These are phyloP conservation scores for Aphidoletes aphidimyza DNA, from an alignment of 2,888 invertebrate genomes.

Conservation along the genomic window DNA sequence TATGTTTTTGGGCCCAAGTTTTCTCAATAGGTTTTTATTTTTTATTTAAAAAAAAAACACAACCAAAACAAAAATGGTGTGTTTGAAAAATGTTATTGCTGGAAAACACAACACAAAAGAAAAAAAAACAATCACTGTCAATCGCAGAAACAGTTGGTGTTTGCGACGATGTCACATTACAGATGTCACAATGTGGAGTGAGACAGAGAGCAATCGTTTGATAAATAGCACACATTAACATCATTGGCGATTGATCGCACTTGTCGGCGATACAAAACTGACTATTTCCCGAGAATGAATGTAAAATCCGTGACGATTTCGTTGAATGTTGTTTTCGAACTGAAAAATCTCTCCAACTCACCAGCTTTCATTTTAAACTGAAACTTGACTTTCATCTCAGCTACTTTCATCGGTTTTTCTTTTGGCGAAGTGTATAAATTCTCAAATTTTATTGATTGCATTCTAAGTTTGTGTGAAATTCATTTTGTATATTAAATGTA, in stretches of 20 bases:
- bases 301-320: too few species aligned
- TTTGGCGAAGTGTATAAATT: background rate
- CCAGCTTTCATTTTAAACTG: background rate
- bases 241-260: background rate
- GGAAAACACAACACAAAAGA: background rate
- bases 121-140: background rate
- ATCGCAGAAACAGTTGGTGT: background rate
- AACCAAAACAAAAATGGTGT: background rate
- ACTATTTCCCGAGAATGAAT: too few species aligned
- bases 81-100: background rate
- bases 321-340: too few species aligned
- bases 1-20: conserved; percentile 38
- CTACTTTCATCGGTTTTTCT: too few species aligned
- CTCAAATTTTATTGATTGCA: background rate
- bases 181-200: conserved; percentile 17
- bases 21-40: too few species aligned
- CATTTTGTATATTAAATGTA: background rate
- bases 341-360: too few species aligned
- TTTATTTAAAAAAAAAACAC: too few species aligned
- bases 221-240: background rate
- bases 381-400: too few species aligned
- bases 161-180: background rate
- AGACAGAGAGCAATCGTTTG: background rate
- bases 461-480: background rate
- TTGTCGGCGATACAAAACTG: background rate